Evolutionary conservation across 2,797 vertebrate species (phyloP), one percentile per base, ranked within the genome.

Genomic region (Chaetodon trifasciatus): DNA sequence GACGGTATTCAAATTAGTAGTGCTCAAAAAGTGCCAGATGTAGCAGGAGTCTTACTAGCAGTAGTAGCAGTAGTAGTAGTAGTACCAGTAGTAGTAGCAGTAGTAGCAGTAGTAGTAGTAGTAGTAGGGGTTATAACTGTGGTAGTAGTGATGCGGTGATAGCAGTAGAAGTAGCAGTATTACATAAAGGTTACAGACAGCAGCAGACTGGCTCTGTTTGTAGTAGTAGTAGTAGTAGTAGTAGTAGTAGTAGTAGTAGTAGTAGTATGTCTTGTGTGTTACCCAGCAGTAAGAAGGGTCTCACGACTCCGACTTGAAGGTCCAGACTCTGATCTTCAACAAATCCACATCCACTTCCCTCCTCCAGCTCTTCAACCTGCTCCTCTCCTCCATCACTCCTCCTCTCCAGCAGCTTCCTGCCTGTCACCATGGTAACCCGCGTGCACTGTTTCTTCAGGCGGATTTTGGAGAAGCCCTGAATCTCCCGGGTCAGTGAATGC

Each of bases 281-380:
- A 99, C 98, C 97, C 64, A 99, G 94, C 57, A 99, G 90, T 35
- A 99, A 87, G 93, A 97, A 98, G 0, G 97, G 96, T 89, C 95
- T 96, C 47, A 98, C 87, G 5, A 95, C 89, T 4, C 97, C 98
- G 64, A 98, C 95, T 79, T 97, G 97, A 42, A 99, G 96, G 90
- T 99, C 98, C 58, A 96, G 90, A 83, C 94, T 96, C 49, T 89
- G 83, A 86, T 98, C 97, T 90, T 96, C 94, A 39, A 98, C 96
- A 61, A 96, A 97, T 32, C 97, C 97, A 83, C 91, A 97, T 65
- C 88, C 87, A n/a, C 35, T 21, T 13, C 74, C 84, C 78, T 94
- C 76, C 65, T 96, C 78, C 82, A 94, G 76, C 79, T 96, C 94
- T 11, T 96, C 95, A 39, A 96, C 92, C 57, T 85, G 91, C 46